A percentile compares a stretch with the other conserved stretches of the same genome.
phyloP scores from a whole-genome alignment of 2,888 invertebrate genomes.

The Cistogaster globosa region DNA sequence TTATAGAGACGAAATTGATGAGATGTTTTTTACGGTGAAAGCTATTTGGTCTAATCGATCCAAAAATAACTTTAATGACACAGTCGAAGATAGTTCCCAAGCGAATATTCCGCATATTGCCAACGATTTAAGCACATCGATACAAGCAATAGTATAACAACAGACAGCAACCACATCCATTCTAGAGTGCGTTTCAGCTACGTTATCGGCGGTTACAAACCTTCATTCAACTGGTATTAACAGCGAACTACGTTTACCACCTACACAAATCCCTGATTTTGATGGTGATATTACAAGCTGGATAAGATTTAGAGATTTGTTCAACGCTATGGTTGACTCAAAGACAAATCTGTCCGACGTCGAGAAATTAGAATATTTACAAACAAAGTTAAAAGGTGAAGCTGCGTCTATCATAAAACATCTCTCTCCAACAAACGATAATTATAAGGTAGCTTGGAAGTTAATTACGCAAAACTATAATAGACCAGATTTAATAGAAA shows the following conservation, averaged over 20 bases:
- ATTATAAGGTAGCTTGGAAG: constrained; percentile 57
- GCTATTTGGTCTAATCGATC: not conserved
- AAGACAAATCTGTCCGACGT: constrained; percentile 22
- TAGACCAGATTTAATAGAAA: constrained; percentile 52
- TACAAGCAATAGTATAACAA: constrained; percentile 25
- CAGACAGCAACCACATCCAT: constrained; percentile 22
- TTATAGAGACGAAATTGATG: not conserved
- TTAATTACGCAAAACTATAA: constrained; percentile 52
- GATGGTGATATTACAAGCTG: constrained; percentile 29
- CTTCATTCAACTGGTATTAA: not conserved
- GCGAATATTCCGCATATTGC: not conserved
- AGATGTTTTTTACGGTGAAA: not conserved
- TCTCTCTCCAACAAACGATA: constrained; percentile 48
- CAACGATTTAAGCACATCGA: constrained; percentile 15
- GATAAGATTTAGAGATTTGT: constrained; percentile 51
- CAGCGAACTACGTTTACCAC: constrained; percentile 17
- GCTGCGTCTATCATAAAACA: constrained; percentile 49
- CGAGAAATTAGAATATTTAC: constrained; percentile 55
- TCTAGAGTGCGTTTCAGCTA: constrained; percentile 6
- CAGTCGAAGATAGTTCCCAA: not conserved
- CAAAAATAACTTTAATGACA: not conserved
- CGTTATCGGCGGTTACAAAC: not conserved
- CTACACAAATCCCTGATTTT: constrained; percentile 50
- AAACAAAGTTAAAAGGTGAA: constrained; percentile 41
- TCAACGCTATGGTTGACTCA: constrained; percentile 44